Evolutionary conservation across 2,113 vertebrate genomes (phyloP).

Genomic region (Chamaetylas fuelleborni): DNA sequence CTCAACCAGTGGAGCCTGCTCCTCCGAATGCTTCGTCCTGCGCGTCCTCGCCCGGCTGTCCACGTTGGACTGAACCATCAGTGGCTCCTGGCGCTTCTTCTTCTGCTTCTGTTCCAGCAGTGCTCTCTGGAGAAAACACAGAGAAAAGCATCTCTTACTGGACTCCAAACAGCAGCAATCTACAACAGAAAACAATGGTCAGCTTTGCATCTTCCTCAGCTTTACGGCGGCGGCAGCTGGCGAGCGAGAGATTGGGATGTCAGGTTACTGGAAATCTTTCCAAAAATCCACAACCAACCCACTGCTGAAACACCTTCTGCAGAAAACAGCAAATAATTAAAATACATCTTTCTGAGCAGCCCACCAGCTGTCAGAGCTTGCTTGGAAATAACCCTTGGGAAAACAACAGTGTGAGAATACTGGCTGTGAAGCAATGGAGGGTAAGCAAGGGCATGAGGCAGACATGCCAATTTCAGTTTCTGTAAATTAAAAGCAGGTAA

Average conservation of each 20-base stretch:
- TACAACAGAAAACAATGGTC: not conserved
- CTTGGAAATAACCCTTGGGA: slow-evolving; percentile 13
- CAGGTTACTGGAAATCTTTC: not conserved
- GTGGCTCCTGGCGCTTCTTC: slow-evolving; percentile 96
- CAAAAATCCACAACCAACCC: not conserved
- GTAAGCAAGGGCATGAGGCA: not conserved
- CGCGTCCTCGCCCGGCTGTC: slow-evolving; percentile 88
- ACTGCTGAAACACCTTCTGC: slow-evolving; percentile 14
- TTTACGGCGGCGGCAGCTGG: not conserved
- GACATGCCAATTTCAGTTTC: not conserved
- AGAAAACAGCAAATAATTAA: slow-evolving; percentile 21
- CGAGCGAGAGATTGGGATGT: not conserved
- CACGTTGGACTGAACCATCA: slow-evolving; percentile 97
- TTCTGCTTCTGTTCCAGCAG: slow-evolving; percentile 97
- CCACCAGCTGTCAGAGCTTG: slow-evolving; percentile 24
- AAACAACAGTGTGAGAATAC: not conserved
- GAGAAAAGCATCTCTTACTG: not conserved
- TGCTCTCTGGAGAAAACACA: slow-evolving; percentile 78
- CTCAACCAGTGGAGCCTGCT: slow-evolving; percentile 95
- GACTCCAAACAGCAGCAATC: not conserved
- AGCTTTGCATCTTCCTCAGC: not conserved
- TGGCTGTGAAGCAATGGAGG: slow-evolving; percentile 6
- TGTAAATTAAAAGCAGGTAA: slow-evolving; percentile 30
- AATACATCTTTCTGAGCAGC: slow-evolving; percentile 10
- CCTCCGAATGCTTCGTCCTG: slow-evolving; percentile 89